Base-by-base conservation (phyloP, 2,113 vertebrate species). In the Vimba vimba region DNA sequence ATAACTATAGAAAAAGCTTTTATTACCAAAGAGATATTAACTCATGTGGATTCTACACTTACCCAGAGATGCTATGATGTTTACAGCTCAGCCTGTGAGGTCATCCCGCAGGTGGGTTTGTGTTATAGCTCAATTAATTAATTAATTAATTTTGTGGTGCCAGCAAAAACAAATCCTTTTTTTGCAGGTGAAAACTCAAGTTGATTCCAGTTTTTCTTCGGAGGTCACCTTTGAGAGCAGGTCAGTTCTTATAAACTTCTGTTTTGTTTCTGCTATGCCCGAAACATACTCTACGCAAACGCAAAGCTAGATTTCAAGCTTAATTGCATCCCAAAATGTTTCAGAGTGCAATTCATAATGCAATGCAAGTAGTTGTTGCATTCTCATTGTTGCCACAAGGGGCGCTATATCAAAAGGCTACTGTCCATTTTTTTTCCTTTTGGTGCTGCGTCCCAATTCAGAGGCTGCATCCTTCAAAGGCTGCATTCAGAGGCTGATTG, bases 11-110 rank as follows among this genome's bases (percentile, higher is more conserved):
- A 96, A 90, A 93, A 95, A 93, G 91, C 94, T 91, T 92, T 95
- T 95, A 89, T 93, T 91, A 95, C 93, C 95, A 95, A 91, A 91
- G 91, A 94, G 89, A 93, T 90, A 93, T 93, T 85, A 92, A 95
- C 94, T 93, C 94, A 93, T 83, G 92, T 94, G 92, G 94, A 95
- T 93, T 94, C 88, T 94, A 93, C 94, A 94, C 90, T 95, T 94
- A 91, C 93, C 92, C 93, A 89, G 90, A 91, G 87, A 93, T 94
- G 94, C 94, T 94, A 91, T 85, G 94, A 91, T 94, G 90, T 89
- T 80, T 92, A 90, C 91, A 93, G 57, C 66, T 90, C 92, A 69
- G 86, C 89, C 87, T 94, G 90, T 91, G 90, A 94, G 81, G 55
- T 89, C 80, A 64, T 60, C 71, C 66, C 86, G n/a, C 89, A 89